phyloP scores from a whole-genome alignment of 2,113 vertebrate genomes.

The Tricholaema leucomelas region DNA sequence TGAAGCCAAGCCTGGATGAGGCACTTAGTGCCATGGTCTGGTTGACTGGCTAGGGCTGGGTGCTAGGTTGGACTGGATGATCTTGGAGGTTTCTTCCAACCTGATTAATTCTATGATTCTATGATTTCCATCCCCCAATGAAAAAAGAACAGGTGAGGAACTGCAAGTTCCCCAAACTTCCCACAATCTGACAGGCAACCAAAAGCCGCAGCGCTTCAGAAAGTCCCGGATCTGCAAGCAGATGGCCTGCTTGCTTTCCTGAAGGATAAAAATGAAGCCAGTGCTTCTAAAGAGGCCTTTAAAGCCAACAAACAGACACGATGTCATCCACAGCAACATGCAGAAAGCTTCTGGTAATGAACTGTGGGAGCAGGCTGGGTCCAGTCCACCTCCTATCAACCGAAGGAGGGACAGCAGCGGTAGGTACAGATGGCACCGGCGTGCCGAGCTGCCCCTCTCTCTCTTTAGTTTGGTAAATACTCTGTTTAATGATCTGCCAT shows the following conservation, averaged over 20 bases:
- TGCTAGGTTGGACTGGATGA: too few species aligned
- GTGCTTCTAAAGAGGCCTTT: constrained; percentile 30
- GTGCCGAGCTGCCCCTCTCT: background rate
- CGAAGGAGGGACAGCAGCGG: background rate
- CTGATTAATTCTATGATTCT: too few species aligned
- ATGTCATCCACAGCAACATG: background rate
- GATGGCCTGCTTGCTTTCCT: constrained; percentile 45
- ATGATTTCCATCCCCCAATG: too few species aligned
- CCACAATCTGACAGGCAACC: background rate
- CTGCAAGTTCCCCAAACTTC: constrained; percentile 25
- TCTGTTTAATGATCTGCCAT: constrained; percentile 22
- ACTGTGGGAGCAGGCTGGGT: background rate
- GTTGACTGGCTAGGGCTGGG: too few species aligned
- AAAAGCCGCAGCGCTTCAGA: background rate
- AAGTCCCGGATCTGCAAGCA: constrained; percentile 27
- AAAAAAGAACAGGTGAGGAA: background rate
- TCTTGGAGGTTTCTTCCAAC: too few species aligned
- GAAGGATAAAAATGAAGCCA: constrained; percentile 34
- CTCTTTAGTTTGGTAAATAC: constrained; percentile 50
- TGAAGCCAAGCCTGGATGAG: too few species aligned
- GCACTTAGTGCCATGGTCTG: too few species aligned
- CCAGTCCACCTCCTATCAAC: background rate
- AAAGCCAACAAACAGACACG: constrained; percentile 14
- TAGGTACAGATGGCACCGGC: background rate
- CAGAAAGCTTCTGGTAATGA: constrained; percentile 35